A percentile compares a stretch with the other conserved stretches of the same genome.
Conservation (phyloP, 1,140 invertebrate genomes). For the Antheraea pernyi region DNA sequence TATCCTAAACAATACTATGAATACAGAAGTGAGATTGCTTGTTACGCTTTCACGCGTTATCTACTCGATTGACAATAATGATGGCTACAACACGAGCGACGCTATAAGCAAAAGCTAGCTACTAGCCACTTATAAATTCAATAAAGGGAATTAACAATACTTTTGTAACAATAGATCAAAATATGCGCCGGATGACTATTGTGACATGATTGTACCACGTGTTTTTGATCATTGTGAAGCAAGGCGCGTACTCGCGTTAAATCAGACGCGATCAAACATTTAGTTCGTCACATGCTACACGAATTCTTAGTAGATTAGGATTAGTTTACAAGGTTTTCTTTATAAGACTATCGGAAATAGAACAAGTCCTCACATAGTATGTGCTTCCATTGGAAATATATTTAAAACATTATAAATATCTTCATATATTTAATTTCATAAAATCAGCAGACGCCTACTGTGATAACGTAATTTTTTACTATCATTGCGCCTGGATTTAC, state of each 20-base stretch:
- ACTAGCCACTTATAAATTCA: neutral
- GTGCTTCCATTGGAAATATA: no score
- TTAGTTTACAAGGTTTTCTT: neutral
- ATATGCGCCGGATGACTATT: slow-evolving; percentile 2
- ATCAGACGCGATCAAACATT: slow-evolving; percentile 56
- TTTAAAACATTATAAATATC: no score
- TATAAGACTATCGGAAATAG: neutral
- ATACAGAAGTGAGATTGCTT: no score
- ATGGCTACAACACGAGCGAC: neutral
- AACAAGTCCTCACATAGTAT: no score
- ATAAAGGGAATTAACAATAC: neutral
- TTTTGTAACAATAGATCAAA: neutral
- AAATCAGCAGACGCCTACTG: no score
- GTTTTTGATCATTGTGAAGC: slow-evolving; percentile 41
- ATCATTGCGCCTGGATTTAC: no score
- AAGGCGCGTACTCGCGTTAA: slow-evolving; percentile 32
- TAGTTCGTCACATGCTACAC: slow-evolving; percentile 40
- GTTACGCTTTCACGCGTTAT: no score
- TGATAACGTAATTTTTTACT: no score
- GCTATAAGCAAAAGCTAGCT: neutral
- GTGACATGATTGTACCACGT: slow-evolving; percentile 32
- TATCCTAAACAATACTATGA: no score
- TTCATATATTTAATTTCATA: no score
- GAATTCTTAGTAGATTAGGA: slow-evolving; percentile 42
- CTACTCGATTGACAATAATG: neutral